Conservation (phyloP, 2,888 invertebrate species). For the Papilio gigon region DNA sequence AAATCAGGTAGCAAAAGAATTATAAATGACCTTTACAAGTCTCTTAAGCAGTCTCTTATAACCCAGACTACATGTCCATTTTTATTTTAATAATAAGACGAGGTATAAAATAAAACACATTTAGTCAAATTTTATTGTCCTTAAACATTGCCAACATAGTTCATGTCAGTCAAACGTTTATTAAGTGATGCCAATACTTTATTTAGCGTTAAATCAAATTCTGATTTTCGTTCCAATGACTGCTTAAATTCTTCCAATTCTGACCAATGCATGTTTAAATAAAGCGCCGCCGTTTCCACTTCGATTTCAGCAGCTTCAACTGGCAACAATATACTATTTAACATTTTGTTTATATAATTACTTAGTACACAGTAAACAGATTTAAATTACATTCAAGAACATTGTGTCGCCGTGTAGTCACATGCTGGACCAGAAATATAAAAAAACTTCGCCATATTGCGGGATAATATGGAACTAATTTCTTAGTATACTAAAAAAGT, state of each 20-base stretch:
- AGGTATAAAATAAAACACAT: neutral
- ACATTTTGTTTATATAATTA: neutral
- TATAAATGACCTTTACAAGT: neutral
- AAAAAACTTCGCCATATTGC: no score
- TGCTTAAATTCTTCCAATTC: conserved; percentile 53
- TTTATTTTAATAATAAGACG: neutral
- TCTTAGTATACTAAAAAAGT: no score
- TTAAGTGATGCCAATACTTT: neutral
- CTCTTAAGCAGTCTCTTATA: neutral
- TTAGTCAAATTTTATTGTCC: neutral
- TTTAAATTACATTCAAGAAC: no score
- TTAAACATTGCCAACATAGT: neutral
- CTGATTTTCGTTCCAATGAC: neutral
- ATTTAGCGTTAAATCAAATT: neutral
- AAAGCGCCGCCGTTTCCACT: conserved; percentile 62
- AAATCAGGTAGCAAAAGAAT: no score
- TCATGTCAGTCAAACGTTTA: neutral
- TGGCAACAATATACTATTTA: conserved; percentile 7
- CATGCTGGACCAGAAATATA: no score
- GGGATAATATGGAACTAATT: no score
- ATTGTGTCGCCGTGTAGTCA: no score
- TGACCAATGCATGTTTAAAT: conserved; percentile 60
- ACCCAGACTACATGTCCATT: neutral
- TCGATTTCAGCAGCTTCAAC: conserved; percentile 57
- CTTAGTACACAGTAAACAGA: no score